phyloP scores from a whole-genome alignment of 2,797 vertebrate species.

The Sebastes jordani region DNA sequence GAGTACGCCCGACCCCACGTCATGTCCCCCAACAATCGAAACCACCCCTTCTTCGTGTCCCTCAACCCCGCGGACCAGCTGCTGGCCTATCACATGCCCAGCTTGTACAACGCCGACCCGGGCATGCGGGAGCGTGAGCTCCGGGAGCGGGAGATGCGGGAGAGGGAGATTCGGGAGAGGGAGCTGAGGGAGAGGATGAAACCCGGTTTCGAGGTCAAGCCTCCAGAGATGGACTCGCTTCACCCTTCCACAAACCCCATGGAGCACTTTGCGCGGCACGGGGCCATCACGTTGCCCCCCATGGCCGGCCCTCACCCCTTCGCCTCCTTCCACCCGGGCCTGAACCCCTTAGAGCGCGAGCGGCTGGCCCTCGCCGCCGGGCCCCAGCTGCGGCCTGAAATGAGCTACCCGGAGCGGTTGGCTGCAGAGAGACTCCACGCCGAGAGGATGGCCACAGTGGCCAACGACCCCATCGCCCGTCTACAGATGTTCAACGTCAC shows the following conservation, averaged over 20 bases:
- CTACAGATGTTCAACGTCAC: conserved; percentile 99
- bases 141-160: conserved; percentile 91
- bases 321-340: conserved; percentile 94
- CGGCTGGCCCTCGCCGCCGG: conserved; percentile 93
- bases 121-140: conserved; percentile 93
- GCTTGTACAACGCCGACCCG: conserved; percentile 95
- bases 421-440: conserved; percentile 96
- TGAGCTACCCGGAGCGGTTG: conserved; percentile 96
- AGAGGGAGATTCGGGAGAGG: conserved; percentile 93
- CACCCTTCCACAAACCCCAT: conserved; percentile 98
- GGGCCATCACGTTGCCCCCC: conserved; percentile 91
- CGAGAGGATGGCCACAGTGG: conserved; percentile 95
- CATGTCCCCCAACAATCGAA: conserved; percentile 98
- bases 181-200: conserved; percentile 98
- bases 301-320: conserved; percentile 94
- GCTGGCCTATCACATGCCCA: conserved; percentile 96
- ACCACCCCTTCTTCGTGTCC: conserved; percentile 98
- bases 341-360: conserved; percentile 96
- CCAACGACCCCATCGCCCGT: conserved; percentile 95
- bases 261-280: conserved; percentile 98
- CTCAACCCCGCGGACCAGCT: conserved; percentile 94
- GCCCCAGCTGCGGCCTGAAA: conserved; percentile 94
- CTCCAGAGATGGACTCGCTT: conserved; percentile 93
- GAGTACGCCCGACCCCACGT: conserved; percentile 98
- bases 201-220: conserved; percentile 98